Conservation (phyloP, 2,888 invertebrate species). For the Cyrtodaria siliqua region DNA sequence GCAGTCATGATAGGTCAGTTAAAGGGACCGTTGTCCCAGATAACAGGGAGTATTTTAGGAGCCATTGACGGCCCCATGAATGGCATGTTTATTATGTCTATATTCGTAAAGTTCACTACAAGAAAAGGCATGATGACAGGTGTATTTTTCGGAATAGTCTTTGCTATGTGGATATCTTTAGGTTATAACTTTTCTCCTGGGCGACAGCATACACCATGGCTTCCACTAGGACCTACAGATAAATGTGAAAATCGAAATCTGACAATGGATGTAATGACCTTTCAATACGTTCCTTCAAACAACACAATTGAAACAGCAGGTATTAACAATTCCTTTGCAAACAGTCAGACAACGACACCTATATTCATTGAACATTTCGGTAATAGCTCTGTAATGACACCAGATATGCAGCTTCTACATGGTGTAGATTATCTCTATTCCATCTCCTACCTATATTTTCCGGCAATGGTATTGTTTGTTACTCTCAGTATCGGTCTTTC, state of each 20-base stretch:
- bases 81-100: constrained; percentile 41
- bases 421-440: constrained; percentile 43
- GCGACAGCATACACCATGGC: constrained; percentile 53
- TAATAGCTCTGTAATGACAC: too few species aligned
- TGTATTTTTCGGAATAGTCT: constrained; percentile 43
- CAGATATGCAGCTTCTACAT: background rate
- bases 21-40: constrained; percentile 51
- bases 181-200: constrained; percentile 65
- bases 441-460: constrained; percentile 43
- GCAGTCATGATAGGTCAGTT: constrained; percentile 43
- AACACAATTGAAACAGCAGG: too few species aligned
- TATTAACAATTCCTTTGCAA: too few species aligned
- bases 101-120: constrained; percentile 31
- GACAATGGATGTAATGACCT: too few species aligned
- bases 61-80: constrained; percentile 37
- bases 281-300: too few species aligned
- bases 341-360: too few species aligned
- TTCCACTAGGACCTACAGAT: constrained; percentile 68
- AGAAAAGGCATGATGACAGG: constrained; percentile 66
- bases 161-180: constrained; percentile 60
- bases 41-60: constrained; percentile 37
- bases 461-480: constrained; percentile 18
- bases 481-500: constrained; percentile 30
- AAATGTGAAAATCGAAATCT: constrained; percentile 42
- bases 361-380: too few species aligned